Evolutionary conservation across 2,113 vertebrate species (phyloP), one percentile per base, ranked within the genome.

Genomic region (Dipodomys merriami): DNA sequence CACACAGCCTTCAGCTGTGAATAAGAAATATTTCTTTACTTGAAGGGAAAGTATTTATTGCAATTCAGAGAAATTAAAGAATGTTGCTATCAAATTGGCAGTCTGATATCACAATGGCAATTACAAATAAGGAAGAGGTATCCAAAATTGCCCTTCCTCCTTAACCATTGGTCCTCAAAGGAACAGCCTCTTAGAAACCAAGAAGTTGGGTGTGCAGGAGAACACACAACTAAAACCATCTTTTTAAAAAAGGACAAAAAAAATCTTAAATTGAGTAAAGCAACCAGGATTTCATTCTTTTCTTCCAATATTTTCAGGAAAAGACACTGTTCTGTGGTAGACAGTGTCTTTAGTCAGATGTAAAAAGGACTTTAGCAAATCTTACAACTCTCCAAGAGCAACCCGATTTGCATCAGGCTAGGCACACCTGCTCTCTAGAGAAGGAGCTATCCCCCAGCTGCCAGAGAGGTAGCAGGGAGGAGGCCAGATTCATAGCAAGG

Each of bases 331-430:
- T 73, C 73, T 67, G 33, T 62, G 33, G 29, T 1, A 39, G 33
- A 68, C 4, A 39, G 30, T 62, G 73, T 81, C 62, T 89, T 91
- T 57, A 77, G 77, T 57, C 57, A 57, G 57, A 90, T 33, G 88
- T 68, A 64, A 64, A 73, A 78, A 15, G 35, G 60, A 18, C 91
- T 88, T 88, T 67, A 91, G 76, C 57, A 88, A 80, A 73, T 29
- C 69, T 29, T 72, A 82, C 29, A 78, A 44, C 72, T 87, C 65
- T 76, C 81, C 25, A 82, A 46, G 39, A 81, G 72, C 10, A 46
- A 10, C 2, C 22, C 49, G 53, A 84, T 86, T 22, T 86, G 68
- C 62, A 88, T 18, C 30, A 29, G 29, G 68, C 35, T 15, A 22
- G 76, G 60, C 33, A 93, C 30, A 73, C 60, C 74, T 88, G 89